Conservation (phyloP, 2,113 vertebrate species). For the Chamaea fasciata region DNA sequence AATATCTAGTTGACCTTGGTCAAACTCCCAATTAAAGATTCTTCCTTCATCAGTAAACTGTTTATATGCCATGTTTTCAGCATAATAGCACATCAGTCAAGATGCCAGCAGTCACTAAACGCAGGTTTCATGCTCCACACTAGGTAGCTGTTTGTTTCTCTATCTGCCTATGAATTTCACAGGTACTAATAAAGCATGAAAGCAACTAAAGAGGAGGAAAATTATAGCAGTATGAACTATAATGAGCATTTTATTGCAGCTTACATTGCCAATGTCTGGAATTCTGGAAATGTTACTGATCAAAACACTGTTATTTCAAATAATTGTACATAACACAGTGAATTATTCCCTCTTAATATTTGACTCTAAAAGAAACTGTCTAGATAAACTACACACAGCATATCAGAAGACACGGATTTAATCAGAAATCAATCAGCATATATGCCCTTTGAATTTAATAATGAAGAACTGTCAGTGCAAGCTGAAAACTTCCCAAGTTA, state of each 20-base stretch:
- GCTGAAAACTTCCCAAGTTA: background rate
- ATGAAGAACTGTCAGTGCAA: background rate
- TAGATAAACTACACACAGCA: background rate
- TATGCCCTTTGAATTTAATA: slow-evolving; percentile 28
- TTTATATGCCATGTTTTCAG: background rate
- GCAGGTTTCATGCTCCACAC: background rate
- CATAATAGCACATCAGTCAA: background rate
- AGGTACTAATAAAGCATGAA: background rate
- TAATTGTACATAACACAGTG: background rate
- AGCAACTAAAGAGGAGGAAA: background rate
- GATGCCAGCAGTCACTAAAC: background rate
- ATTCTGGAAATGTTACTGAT: background rate
- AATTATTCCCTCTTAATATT: background rate
- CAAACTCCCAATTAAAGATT: background rate
- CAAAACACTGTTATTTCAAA: background rate
- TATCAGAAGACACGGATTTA: background rate
- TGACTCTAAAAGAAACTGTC: slow-evolving; percentile 5
- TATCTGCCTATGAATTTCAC: background rate
- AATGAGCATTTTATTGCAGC: background rate
- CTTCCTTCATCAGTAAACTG: background rate
- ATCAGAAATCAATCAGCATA: slow-evolving; percentile 10
- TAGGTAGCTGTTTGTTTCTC: background rate
- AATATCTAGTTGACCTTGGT: background rate
- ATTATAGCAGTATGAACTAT: background rate
- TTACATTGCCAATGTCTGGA: background rate